Conservation (phyloP, 2,113 vertebrate genomes). For the Mohoua ochrocephala region DNA sequence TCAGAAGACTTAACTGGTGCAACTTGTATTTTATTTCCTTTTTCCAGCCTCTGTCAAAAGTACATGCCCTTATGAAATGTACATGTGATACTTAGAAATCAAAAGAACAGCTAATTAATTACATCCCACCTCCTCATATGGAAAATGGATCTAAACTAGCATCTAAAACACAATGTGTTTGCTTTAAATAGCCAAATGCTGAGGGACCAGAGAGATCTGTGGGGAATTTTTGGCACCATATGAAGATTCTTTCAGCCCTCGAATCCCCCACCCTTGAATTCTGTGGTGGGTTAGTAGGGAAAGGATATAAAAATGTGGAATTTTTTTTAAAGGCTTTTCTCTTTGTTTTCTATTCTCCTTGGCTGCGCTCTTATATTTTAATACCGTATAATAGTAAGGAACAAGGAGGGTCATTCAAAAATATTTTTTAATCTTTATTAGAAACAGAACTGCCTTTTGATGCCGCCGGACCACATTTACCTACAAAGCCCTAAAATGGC, state of each 20-base stretch:
- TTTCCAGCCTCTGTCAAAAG: conserved; percentile 30
- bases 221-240: conserved; percentile 47
- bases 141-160: conserved; percentile 37
- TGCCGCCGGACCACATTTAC: conserved; percentile 38
- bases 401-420: conserved; percentile 63
- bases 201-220: conserved; percentile 49
- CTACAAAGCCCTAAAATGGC: conserved; percentile 19
- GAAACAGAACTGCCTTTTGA: conserved; percentile 50
- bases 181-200: conserved; percentile 42
- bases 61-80: conserved; percentile 11
- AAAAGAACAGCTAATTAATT: conserved; percentile 60
- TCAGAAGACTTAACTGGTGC: background rate
- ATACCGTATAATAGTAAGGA: conserved; percentile 58
- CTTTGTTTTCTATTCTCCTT: conserved; percentile 68
- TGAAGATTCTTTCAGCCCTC: conserved; percentile 50
- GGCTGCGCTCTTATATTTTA: conserved; percentile 58
- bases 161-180: conserved; percentile 53
- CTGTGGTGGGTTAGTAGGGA: conserved; percentile 59
- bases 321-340: conserved; percentile 48
- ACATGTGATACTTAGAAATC: conserved; percentile 41
- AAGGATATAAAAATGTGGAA: conserved; percentile 62
- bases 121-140: conserved; percentile 60
- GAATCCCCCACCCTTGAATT: conserved; percentile 57
- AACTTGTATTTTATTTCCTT: conserved; percentile 36
- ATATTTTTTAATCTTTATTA: conserved; percentile 69